These are phyloP conservation scores for Felis chaus DNA, from an alignment of 2,113 vertebrate genomes.

Conservation along the genomic window DNA sequence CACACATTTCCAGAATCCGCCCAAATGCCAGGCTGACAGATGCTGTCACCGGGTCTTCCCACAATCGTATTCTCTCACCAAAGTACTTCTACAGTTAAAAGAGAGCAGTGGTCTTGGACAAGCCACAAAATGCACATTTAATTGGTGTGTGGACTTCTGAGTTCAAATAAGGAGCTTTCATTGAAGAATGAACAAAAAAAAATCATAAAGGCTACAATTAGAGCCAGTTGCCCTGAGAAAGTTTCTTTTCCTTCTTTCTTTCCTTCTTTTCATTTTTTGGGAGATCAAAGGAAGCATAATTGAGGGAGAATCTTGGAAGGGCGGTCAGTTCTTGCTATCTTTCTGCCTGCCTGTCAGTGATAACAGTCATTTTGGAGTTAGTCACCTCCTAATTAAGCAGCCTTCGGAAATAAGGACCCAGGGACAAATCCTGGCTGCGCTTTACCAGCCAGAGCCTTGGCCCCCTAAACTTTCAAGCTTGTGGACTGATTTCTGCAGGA, in stretches of 20 bases:
- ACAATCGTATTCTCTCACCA: conserved; percentile 29
- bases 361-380: conserved; percentile 81
- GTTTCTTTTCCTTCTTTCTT: background rate
- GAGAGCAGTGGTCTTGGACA: conserved; percentile 20
- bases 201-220: conserved; percentile 56
- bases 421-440: conserved; percentile 60
- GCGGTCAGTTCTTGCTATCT: background rate
- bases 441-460: background rate
- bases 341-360: conserved; percentile 78
- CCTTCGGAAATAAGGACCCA: conserved; percentile 49
- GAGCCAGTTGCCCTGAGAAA: conserved; percentile 52
- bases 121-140: conserved; percentile 25
- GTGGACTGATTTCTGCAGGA: background rate
- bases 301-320: conserved; percentile 48
- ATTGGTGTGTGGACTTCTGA: conserved; percentile 49
- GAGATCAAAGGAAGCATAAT: conserved; percentile 48
- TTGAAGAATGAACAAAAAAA: conserved; percentile 1
- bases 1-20: background rate
- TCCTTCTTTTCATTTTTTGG: background rate
- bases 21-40: background rate
- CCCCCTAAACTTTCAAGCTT: background rate
- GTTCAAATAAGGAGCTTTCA: conserved; percentile 64
- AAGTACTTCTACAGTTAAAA: conserved; percentile 34
- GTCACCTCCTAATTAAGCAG: conserved; percentile 79
- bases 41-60: background rate